A percentile compares a stretch with the other conserved stretches of the same genome.
These are phyloP conservation scores for Poecilia velifera DNA, from an alignment of 2,797 vertebrate species.

Conservation along the genomic window DNA sequence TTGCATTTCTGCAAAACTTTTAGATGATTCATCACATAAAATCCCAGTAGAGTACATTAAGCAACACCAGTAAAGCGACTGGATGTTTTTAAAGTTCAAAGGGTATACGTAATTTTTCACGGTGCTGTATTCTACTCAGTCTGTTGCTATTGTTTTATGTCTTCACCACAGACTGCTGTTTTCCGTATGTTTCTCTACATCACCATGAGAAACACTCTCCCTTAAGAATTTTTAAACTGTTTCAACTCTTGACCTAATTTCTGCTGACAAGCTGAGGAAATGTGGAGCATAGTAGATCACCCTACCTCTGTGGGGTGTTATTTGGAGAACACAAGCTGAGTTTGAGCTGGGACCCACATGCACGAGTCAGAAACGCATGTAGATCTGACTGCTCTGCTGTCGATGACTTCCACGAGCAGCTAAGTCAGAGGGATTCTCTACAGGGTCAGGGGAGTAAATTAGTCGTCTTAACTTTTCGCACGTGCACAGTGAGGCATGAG, in stretches of 20 bases:
- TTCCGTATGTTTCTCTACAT: constrained; percentile 38
- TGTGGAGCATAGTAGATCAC: constrained; percentile 53
- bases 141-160: constrained; percentile 43
- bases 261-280: constrained; percentile 68
- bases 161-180: constrained; percentile 35
- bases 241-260: constrained; percentile 77
- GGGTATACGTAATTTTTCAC: background rate
- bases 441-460: constrained; percentile 58
- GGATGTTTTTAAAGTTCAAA: background rate
- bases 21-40: background rate
- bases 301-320: constrained; percentile 63
- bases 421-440: constrained; percentile 55
- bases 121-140: constrained; percentile 24
- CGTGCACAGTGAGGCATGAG: constrained; percentile 27
- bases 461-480: constrained; percentile 57
- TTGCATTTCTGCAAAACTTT: background rate
- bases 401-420: constrained; percentile 61
- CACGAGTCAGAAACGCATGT: constrained; percentile 61
- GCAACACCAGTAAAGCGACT: background rate
- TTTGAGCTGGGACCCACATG: constrained; percentile 60
- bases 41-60: background rate
- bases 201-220: constrained; percentile 58
- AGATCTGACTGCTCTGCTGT: constrained; percentile 67
- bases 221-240: constrained; percentile 67
- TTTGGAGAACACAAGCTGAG: constrained; percentile 55